A percentile compares a stretch with the other conserved stretches of the same genome.
These are phyloP conservation scores for Parnassius smintheus DNA, from an alignment of 2,888 invertebrate species.

Conservation along the genomic window DNA sequence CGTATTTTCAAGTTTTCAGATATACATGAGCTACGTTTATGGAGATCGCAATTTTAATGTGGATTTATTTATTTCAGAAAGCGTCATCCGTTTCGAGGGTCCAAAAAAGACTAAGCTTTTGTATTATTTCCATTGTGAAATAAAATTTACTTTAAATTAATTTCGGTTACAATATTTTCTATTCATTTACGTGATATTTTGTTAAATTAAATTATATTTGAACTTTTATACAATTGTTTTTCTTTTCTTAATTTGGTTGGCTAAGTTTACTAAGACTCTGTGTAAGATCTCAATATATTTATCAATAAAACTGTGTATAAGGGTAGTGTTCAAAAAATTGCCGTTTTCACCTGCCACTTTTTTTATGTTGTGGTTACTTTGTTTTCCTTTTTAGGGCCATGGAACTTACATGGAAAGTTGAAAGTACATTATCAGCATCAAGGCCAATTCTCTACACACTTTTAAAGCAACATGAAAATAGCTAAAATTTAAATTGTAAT, in stretches of 20 bases:
- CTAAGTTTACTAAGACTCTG: background rate
- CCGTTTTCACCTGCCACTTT: too few species aligned
- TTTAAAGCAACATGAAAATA: too few species aligned
- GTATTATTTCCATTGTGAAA: background rate
- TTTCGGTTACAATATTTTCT: background rate
- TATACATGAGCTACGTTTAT: too few species aligned
- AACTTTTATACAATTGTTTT: background rate
- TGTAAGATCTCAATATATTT: background rate
- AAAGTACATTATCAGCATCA: too few species aligned
- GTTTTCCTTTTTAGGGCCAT: too few species aligned
- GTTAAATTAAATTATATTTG: background rate
- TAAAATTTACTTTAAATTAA: background rate
- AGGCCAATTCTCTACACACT: too few species aligned
- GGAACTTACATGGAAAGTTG: too few species aligned
- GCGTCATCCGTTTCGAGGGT: conserved; percentile 64
- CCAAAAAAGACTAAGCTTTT: conserved; percentile 53
- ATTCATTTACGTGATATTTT: background rate
- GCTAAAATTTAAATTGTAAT: too few species aligned
- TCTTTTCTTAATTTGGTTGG: background rate
- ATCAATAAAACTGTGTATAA: background rate
- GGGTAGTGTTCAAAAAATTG: too few species aligned
- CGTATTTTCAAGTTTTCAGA: too few species aligned
- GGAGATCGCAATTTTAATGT: too few species aligned
- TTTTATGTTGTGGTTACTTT: too few species aligned
- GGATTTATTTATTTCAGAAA: conserved; percentile 55